These are phyloP conservation scores for Colius striatus DNA, from an alignment of 2,113 vertebrate species.

Conservation along the genomic window DNA sequence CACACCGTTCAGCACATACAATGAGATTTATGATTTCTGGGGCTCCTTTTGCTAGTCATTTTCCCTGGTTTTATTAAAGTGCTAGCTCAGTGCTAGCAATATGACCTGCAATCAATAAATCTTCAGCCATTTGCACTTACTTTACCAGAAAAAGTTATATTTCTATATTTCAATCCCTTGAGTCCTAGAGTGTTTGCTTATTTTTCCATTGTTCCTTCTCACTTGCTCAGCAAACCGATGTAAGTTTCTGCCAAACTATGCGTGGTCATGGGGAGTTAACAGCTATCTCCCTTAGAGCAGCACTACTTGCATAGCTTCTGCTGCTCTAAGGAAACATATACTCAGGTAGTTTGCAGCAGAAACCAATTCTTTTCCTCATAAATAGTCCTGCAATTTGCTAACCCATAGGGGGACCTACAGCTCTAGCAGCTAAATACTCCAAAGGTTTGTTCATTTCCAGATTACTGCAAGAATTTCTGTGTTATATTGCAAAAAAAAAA, in stretches of 20 bases:
- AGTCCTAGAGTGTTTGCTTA: background rate
- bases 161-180: background rate
- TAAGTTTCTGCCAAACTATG: background rate
- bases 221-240: background rate
- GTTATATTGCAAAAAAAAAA: background rate
- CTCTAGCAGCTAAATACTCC: background rate
- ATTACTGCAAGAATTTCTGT: background rate
- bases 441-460: background rate
- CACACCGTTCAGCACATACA: background rate
- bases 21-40: conserved; percentile 19
- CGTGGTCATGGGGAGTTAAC: background rate
- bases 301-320: background rate
- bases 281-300: background rate
- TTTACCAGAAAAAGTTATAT: conserved; percentile 26
- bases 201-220: background rate
- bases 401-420: background rate
- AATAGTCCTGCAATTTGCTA: background rate
- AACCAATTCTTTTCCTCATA: background rate
- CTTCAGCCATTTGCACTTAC: background rate
- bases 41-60: background rate
- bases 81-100: conserved; percentile 18
- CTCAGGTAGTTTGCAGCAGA: background rate
- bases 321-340: background rate
- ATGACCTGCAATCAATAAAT: conserved; percentile 36
- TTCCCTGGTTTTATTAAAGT: conserved; percentile 6